phyloP scores from a whole-genome alignment of 2,888 invertebrate species.

The Meghimatium bilineatum region DNA sequence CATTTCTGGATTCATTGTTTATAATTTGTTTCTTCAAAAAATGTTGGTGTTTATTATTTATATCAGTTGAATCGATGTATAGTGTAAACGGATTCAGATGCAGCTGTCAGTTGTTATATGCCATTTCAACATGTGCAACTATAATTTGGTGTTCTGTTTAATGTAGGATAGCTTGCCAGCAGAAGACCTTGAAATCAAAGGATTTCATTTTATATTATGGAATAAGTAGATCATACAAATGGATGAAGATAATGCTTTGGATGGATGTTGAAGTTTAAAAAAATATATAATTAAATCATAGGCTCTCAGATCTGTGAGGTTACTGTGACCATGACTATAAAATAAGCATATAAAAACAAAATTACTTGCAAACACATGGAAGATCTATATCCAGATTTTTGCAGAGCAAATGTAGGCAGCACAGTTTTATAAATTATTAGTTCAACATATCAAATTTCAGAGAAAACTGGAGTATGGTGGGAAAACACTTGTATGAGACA shows the following conservation, averaged over 20 bases:
- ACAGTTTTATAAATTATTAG: background rate
- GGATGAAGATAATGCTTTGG: background rate
- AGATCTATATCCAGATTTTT: conserved; percentile 18
- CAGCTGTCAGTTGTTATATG: too few relatives aligned
- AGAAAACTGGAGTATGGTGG: background rate
- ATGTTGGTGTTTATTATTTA: too few relatives aligned
- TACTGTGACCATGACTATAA: background rate
- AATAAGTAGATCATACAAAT: background rate
- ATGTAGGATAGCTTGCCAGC: background rate
- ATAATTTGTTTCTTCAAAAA: too few relatives aligned
- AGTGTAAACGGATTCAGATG: too few relatives aligned
- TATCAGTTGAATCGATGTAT: too few relatives aligned
- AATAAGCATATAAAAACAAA: background rate
- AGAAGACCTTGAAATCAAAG: background rate
- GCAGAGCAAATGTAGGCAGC: conserved; percentile 2
- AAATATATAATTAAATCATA: background rate
- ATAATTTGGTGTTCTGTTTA: background rate
- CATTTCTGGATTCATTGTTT: too few relatives aligned
- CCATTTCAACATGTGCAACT: too few relatives aligned
- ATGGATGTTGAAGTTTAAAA: background rate
- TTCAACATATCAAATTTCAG: conserved; percentile 10
- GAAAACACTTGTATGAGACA: conserved; percentile 1
- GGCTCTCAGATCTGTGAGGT: background rate
- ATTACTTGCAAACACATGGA: conserved; percentile 6
- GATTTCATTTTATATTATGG: background rate